A percentile compares a stretch with the other conserved stretches of the same genome.
Conservation (phyloP, 2,888 invertebrate species). For the Pseudococcus viburni region DNA sequence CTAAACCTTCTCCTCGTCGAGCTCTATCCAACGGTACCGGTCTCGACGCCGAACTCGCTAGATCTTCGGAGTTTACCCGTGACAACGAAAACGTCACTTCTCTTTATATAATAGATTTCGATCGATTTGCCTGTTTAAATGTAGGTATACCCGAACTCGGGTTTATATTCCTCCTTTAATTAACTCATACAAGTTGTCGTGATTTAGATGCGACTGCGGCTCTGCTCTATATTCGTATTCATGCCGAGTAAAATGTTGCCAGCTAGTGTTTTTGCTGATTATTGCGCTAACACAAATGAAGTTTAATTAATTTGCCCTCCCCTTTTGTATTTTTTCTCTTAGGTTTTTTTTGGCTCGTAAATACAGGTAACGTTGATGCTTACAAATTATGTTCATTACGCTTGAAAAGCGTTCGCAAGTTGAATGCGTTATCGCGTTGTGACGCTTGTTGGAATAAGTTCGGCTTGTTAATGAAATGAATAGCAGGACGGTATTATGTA, state of each 20-base stretch:
- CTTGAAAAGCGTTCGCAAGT: conserved; percentile 25
- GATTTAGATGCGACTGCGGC: neutral
- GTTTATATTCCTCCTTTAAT: neutral
- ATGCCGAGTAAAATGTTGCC: neutral
- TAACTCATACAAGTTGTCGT: conserved; percentile 25
- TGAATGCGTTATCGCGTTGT: conserved; percentile 7
- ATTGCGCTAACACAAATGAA: conserved; percentile 2
- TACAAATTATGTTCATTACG: conserved; percentile 35
- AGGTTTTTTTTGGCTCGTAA: neutral
- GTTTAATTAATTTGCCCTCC: conserved; percentile 11
- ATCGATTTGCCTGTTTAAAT: conserved; percentile 1
- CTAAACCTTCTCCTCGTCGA: too few species aligned
- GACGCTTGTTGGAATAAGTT: conserved; percentile 4
- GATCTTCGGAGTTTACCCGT: too few species aligned
- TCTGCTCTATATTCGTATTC: neutral
- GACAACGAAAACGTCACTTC: too few species aligned
- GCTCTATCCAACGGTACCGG: too few species aligned
- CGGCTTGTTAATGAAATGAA: conserved; percentile 8
- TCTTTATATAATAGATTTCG: neutral
- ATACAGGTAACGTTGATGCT: conserved; percentile 35
- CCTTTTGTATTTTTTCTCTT: neutral
- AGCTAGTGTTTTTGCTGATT: conserved; percentile 24
- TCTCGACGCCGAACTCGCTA: too few species aligned
- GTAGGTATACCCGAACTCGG: neutral
- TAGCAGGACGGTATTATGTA: neutral